A percentile compares a stretch with the other conserved stretches of the same genome.
Conservation (phyloP, 1,140 invertebrate species). For the Caenorhabditis remanei region DNA sequence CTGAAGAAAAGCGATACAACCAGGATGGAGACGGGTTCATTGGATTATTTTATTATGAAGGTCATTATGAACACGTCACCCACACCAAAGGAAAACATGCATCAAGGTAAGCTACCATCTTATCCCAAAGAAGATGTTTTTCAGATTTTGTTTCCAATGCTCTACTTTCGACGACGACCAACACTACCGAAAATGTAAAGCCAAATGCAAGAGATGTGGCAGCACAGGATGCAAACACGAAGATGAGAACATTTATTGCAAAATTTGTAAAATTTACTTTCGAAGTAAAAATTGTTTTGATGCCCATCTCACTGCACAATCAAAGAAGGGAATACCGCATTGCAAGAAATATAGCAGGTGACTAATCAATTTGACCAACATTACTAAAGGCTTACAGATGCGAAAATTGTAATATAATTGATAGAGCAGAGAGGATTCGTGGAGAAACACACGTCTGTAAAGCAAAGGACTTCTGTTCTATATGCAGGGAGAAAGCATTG, state of each 20-base stretch:
- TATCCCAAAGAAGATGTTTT: background rate
- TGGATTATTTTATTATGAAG: background rate
- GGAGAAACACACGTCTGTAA: background rate
- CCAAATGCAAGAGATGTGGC: background rate
- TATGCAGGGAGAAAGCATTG: background rate
- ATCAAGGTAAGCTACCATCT: background rate
- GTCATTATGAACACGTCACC: background rate
- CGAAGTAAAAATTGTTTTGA: background rate
- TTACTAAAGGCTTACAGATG: background rate
- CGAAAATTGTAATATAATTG: background rate
- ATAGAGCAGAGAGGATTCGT: background rate
- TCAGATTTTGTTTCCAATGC: constrained; percentile 4
- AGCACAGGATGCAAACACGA: background rate
- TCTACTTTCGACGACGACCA: background rate
- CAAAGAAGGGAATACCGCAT: background rate
- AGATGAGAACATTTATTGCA: background rate
- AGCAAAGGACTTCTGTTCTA: background rate
- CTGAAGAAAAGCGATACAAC: background rate
- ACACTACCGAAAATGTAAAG: background rate
- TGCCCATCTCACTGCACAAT: background rate
- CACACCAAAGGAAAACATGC: background rate
- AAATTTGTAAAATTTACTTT: background rate
- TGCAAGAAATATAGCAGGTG: background rate
- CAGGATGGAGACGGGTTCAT: background rate
- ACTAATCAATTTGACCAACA: background rate